phyloP scores from a whole-genome alignment of 2,888 invertebrate species.

The Coremacera marginata region DNA sequence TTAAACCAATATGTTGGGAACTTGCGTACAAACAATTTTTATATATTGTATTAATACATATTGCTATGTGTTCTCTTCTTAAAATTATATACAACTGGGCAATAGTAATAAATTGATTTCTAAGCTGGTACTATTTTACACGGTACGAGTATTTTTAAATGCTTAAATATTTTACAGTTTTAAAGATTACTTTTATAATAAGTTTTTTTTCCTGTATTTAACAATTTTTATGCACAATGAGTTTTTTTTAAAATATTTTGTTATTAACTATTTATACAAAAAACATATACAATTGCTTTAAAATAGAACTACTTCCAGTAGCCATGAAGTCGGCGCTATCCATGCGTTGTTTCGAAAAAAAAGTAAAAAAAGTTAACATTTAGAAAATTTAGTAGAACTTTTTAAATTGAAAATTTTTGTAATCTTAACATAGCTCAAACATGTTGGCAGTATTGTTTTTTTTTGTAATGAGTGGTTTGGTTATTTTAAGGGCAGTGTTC shows the following conservation, averaged over 20 bases:
- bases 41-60: too few species aligned
- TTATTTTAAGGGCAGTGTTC: slow-evolving; percentile 15
- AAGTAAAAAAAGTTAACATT: too few species aligned
- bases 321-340: background rate
- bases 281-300: background rate
- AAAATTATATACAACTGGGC: too few species aligned
- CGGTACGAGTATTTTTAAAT: background rate
- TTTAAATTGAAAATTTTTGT: background rate
- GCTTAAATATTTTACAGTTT: background rate
- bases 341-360: background rate
- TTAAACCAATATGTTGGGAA: too few species aligned
- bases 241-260: background rate
- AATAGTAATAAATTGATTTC: too few species aligned
- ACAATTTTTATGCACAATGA: slow-evolving; percentile 8
- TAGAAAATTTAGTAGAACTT: background rate
- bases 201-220: background rate
- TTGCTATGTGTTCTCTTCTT: too few species aligned
- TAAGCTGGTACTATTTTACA: background rate
- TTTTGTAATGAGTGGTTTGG: slow-evolving; percentile 9
- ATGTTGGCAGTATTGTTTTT: slow-evolving; percentile 7
- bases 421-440: background rate
- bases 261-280: background rate
- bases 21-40: too few species aligned
- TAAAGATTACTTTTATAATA: background rate
- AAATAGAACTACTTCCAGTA: background rate